Percentiles rank a stretch among this genome's conserved stretches.
These are phyloP conservation scores for Craniophora ligustri DNA, from an alignment of 2,888 invertebrate genomes.

Conservation along the genomic window DNA sequence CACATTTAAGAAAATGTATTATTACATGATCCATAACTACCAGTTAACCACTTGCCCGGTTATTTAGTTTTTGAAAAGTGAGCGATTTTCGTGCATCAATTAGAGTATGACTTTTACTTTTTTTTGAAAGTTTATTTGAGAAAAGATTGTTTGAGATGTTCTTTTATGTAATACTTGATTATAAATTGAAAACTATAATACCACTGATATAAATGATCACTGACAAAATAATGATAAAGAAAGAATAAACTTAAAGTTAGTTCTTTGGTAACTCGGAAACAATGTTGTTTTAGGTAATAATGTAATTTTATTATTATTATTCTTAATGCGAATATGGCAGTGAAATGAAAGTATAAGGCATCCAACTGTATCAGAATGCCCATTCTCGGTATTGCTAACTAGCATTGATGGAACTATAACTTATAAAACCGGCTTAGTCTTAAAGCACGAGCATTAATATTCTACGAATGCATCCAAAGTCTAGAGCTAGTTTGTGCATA, in stretches of 20 bases:
- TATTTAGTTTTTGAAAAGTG: constrained; percentile 38
- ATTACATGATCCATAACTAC: no score
- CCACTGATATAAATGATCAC: no score
- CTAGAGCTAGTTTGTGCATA: constrained; percentile 33
- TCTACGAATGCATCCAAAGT: constrained; percentile 25
- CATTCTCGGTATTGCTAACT: neutral
- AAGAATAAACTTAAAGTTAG: no score
- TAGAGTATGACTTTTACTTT: constrained; percentile 16
- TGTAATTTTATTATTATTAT: no score
- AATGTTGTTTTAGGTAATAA: no score
- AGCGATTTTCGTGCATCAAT: constrained; percentile 23
- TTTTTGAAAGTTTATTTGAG: neutral
- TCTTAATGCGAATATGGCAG: no score
- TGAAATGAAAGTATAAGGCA: no score
- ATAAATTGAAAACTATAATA: constrained; percentile 8
- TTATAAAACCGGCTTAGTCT: neutral
- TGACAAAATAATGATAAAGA: no score
- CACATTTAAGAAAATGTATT: constrained; percentile 38
- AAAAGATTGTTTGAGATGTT: neutral
- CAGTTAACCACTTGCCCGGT: no score
- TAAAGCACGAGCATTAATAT: constrained; percentile 35
- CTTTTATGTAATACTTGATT: no score
- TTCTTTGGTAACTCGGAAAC: no score
- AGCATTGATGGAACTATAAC: neutral
- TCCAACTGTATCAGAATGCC: no score